phyloP scores from a whole-genome alignment of 2,113 vertebrate species.

The Sander vitreus region DNA sequence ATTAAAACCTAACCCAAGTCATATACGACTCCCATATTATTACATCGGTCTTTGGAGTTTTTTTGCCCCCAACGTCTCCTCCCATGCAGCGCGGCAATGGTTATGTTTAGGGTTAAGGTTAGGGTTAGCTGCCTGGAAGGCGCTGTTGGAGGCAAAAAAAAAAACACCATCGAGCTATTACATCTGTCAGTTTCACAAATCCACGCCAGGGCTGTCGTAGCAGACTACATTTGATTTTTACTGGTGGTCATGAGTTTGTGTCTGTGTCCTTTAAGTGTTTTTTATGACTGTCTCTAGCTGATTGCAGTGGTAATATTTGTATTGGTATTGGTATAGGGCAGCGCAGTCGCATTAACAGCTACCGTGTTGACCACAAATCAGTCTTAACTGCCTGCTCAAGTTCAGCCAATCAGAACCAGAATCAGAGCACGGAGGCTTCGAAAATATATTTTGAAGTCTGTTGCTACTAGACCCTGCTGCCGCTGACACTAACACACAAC shows the following conservation, averaged over 20 bases:
- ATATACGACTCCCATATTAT: no score
- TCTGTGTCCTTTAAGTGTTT: neutral
- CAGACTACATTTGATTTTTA: neutral
- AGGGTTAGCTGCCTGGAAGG: no score
- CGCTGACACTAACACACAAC: neutral
- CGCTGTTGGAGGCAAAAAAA: no score
- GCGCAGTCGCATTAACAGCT: neutral
- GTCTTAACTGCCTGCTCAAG: neutral
- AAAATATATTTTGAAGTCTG: neutral
- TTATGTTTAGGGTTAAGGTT: no score
- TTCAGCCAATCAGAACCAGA: conserved; percentile 6
- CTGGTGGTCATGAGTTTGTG: conserved; percentile 10
- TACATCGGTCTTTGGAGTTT: neutral
- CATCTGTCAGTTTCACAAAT: neutral
- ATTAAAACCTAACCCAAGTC: neutral
- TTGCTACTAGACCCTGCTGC: neutral
- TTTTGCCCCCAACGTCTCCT: no score
- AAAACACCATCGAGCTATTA: no score
- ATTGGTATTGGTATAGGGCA: conserved; percentile 12
- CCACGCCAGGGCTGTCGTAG: neutral
- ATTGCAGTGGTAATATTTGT: neutral
- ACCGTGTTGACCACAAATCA: neutral
- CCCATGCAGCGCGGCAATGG: no score
- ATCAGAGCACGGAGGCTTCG: neutral
- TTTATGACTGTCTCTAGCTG: neutral